Base-by-base conservation (phyloP, 2,888 invertebrate species). In the Parasteatoda lunata region DNA sequence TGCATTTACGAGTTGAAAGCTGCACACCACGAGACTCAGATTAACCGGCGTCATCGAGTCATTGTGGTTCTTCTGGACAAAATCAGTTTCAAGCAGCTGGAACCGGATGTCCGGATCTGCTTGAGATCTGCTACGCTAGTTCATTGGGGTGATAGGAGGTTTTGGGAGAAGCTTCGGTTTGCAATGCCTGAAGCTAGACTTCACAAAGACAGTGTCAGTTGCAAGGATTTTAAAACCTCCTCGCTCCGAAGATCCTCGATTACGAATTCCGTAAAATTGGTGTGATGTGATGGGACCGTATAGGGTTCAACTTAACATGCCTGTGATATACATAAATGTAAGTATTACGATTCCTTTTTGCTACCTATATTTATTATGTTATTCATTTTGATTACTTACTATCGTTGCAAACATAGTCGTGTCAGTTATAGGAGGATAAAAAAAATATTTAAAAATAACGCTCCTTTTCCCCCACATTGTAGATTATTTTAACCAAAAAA, bases 111-210 rank as follows among this genome's bases (percentile, higher is more conserved):
- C 91, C 94, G 96, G 91, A 94, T 96, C 90, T 97, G 96, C 92
- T 93, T 97, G 90, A 96, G 97, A 92, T 96, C 96, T 79, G 96
- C 96, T 91, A 96, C 96, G 80, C 94, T 96, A 77, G 94, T 97
- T 87, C 94, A 95, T 90, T 96, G 96, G 95, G 96, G 96, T 90
- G 97, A 98, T 92, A 96, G 96, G 90, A 94, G 96, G 91, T 98
- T 98, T 93, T 98, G 98, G 97, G 97, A 97, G 92, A 95, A 97
- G 90, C 93, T 98, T 89, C 94, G 96, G 91, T 97, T 96, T 92
- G 96, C 96, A 86, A 93, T 97, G 90, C 96, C 96, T 59, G 96
- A 96, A 68, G 80, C 80, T 13, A 73, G 89, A 9, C 75, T 83
- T 52, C 84, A 88, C 75, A 88, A 82, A 13, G 88, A 88, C 70